phyloP scores from a whole-genome alignment of 2,888 invertebrate species.

The Epistrophe grossulariae region DNA sequence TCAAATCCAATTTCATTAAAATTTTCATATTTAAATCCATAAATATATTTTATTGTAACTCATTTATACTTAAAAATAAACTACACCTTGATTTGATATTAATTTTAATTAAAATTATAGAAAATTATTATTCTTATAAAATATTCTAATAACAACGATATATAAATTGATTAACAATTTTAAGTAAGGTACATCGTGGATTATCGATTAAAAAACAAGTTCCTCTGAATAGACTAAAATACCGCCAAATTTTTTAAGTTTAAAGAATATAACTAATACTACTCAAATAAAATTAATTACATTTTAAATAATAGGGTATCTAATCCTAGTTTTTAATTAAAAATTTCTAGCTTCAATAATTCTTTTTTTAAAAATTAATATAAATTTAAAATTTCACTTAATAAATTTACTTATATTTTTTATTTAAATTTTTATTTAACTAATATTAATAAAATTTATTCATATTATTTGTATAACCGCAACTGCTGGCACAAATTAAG shows the following conservation, averaged over 20 bases:
- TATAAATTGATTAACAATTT: constrained; percentile 87
- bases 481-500: constrained; percentile 89
- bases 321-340: constrained; percentile 87
- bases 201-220: constrained; percentile 88
- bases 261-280: constrained; percentile 86
- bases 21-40: constrained; percentile 84
- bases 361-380: constrained; percentile 80
- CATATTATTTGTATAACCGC: constrained; percentile 87
- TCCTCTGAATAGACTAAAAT: constrained; percentile 89
- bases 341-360: constrained; percentile 83
- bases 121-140: constrained; percentile 85
- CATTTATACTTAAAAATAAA: constrained; percentile 87
- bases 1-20: constrained; percentile 87
- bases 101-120: constrained; percentile 83
- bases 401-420: constrained; percentile 83
- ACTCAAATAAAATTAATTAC: constrained; percentile 83
- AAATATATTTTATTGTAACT: constrained; percentile 87
- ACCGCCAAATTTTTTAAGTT: constrained; percentile 89
- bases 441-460: constrained; percentile 85
- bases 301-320: constrained; percentile 88
- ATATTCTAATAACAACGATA: constrained; percentile 87
- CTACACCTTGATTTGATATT: constrained; percentile 90
- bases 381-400: constrained; percentile 86
- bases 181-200: constrained; percentile 84
- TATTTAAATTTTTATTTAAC: constrained; percentile 79